Evolutionary conservation across 2,888 invertebrate genomes (phyloP), one percentile per base, ranked within the genome.

Genomic region (Tribolium freemani): DNA sequence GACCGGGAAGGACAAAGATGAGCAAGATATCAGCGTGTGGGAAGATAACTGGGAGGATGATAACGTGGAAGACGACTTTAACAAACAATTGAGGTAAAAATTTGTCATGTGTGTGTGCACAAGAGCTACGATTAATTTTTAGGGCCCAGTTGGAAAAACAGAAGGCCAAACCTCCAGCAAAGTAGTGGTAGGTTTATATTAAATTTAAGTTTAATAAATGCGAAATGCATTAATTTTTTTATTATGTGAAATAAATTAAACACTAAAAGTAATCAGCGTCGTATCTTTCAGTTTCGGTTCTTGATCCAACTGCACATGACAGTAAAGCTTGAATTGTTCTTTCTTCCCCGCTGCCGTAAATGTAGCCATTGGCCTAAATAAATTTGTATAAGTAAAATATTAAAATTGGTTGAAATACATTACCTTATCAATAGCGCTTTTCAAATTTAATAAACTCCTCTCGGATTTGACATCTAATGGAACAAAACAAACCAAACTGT

Each of bases 1-100:
- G 92, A 93, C 94, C 1, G 91, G 91, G 2, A 94, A 92, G 75
- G 94, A 94, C 66, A 96, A 96, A 82, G 97, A 96, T 84, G 96
- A 96, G 73, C 96, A 96, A 81, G 98, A 98, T 83, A 93, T 97
- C 0, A 98, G 97, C 78, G 98, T 99, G 0, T 99, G 99, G 99
- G 99, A 99, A 86, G 99, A 99, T 84, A 99, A 99, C 84, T 99
- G 99, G 99, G 99, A 99, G 86, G 99, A 99, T 87, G 99, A 99
- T 84, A 96, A 98, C 82, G 93, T 98, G 9, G 99, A 99, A 87
- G 99, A 99, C 85, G 99, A 99, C 88, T 99, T 99, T 84, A 97
- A 96, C 84, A 93, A 96, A 84, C 98, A 99, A 85, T 88, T 99
- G 71, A 94, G 95, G 94, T 95, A 88, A 38, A 9, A n/a, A 6